Evolutionary conservation across 2,888 invertebrate genomes (phyloP).

Genomic region (Drosophila austrosaltans): DNA sequence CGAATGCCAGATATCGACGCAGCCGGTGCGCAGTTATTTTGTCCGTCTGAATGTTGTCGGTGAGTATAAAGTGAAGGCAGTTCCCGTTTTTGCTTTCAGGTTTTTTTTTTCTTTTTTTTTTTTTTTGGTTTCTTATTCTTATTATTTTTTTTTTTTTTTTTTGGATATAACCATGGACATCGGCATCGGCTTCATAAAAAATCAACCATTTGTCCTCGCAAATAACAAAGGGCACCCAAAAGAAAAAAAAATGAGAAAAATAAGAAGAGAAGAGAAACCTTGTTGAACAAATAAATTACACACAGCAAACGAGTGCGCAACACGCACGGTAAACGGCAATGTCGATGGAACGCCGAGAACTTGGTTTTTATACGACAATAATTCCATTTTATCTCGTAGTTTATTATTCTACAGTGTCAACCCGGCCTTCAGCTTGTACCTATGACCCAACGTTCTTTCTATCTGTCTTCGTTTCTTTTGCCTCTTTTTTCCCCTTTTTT

Average conservation of each 20-base stretch:
- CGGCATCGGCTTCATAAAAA: slow-evolving; percentile 53
- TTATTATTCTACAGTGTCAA: slow-evolving; percentile 78
- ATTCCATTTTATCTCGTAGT: slow-evolving; percentile 79
- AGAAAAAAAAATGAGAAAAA: slow-evolving; percentile 29
- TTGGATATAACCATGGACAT: slow-evolving; percentile 5
- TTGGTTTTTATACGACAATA: slow-evolving; percentile 76
- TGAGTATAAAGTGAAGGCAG: slow-evolving; percentile 84
- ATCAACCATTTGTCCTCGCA: slow-evolving; percentile 75
- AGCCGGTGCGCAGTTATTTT: slow-evolving; percentile 90
- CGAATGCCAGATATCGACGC: slow-evolving; percentile 93
- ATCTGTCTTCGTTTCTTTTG: background rate
- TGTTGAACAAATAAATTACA: slow-evolving; percentile 79
- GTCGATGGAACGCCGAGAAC: slow-evolving; percentile 58
- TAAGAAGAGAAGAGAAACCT: slow-evolving; percentile 50
- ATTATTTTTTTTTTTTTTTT: too few species aligned
- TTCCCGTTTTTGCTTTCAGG: background rate
- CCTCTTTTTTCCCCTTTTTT: background rate
- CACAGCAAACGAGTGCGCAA: slow-evolving; percentile 74
- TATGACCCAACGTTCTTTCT: slow-evolving; percentile 14
- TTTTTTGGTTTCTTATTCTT: background rate
- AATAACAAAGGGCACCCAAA: slow-evolving; percentile 64
- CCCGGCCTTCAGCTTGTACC: slow-evolving; percentile 31
- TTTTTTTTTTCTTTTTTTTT: background rate
- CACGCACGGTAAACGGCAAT: slow-evolving; percentile 58
- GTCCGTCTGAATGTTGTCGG: slow-evolving; percentile 91